Evolutionary conservation across 2,797 vertebrate genomes (phyloP), one percentile per base, ranked within the genome.

Genomic region (Sylvia borin): DNA sequence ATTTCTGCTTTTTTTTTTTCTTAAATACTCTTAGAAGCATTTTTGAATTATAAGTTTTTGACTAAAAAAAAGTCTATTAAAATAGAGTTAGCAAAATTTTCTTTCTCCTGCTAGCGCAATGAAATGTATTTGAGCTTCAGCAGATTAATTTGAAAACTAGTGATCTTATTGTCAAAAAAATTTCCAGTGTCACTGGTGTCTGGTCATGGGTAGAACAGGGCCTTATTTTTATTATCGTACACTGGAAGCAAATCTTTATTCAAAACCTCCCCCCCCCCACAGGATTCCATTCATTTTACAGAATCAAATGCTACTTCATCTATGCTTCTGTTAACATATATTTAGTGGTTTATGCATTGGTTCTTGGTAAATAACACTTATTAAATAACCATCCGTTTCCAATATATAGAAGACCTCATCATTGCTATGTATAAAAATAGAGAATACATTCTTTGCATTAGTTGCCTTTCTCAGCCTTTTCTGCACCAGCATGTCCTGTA

Each of bases 161-260:
- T 1, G 10, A 84, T 87, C 76, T 93, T 90, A 83, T 68, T 91
- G 83, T 86, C 81, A 81, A 85, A 96, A 92, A 70, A 86, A 84
- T 88, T 95, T 84, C 62, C 76, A 80, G 27, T 84, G 55, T 84
- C 80, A 62, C 24, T 75, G 34, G 29, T 80, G 26, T 93, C 71
- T 61, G 57, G 64, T 75, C 68, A 74, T 11, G 32, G 64, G 65
- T 92, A 92, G 40, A 94, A 68, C 55, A 88, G 14, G 42, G 31
- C 15, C 77, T 65, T 85, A 62, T 74, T 82, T 60, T 68, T 90
- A 77, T 66, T 88, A 73, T 25, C 0, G 0, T 60, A 57, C 8
- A 45, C 6, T 84, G 68, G 53, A 40, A 81, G 31, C 38, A 54
- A 58, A 66, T 27, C 19, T 24, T 2, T 62, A 38, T 82, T 67